These are phyloP conservation scores for Papilio aristodemus DNA, from an alignment of 1,140 invertebrate genomes.

Conservation along the genomic window DNA sequence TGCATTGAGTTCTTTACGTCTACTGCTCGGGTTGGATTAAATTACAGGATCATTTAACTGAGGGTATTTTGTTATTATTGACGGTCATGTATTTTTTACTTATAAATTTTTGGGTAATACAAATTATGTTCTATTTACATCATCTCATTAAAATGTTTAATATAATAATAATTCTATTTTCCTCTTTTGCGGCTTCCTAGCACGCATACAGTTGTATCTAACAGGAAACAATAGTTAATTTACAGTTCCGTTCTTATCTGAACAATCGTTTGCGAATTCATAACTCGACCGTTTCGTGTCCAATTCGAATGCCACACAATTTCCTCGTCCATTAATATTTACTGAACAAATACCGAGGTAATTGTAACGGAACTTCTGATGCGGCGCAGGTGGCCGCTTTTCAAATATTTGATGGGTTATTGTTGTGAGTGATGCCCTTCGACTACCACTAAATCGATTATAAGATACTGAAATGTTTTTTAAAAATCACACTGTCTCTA, in stretches of 20 bases:
- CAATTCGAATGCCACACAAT: constrained; percentile 5
- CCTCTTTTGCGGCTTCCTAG: not conserved
- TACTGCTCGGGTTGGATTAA: not conserved
- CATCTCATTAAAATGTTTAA: not conserved
- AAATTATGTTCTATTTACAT: too few species aligned
- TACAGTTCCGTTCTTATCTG: not conserved
- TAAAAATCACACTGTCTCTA: not conserved
- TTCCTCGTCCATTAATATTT: constrained; percentile 19
- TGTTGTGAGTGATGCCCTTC: constrained; percentile 7
- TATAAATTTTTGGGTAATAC: too few species aligned
- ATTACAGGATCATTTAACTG: not conserved
- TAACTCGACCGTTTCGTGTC: not conserved
- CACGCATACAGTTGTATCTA: not conserved
- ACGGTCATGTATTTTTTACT: too few species aligned
- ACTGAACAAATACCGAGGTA: constrained; percentile 14
- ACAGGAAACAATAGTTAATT: not conserved
- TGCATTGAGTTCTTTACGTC: not conserved
- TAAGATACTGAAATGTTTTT: not conserved
- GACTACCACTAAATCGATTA: constrained; percentile 2
- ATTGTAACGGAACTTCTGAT: constrained; percentile 13
- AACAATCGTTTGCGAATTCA: not conserved
- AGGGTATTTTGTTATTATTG: too few species aligned
- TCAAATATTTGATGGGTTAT: constrained; percentile 20
- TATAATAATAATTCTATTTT: not conserved
- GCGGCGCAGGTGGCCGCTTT: constrained; percentile 9